A percentile compares a stretch with the other conserved stretches of the same genome.
Conservation (phyloP, 2,113 vertebrate species). For the Neoarius graeffei region DNA sequence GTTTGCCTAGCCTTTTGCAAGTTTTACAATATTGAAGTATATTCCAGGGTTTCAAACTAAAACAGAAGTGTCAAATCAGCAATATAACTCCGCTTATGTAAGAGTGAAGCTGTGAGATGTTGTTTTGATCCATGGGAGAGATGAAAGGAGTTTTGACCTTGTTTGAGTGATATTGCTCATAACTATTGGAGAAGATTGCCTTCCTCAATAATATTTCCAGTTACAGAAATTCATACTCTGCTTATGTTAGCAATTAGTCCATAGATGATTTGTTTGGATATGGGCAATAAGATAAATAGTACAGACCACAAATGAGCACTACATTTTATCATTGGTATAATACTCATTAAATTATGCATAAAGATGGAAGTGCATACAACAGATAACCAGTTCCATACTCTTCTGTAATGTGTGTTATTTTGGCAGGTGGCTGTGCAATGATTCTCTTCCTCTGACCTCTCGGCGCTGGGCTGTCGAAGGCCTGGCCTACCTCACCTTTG, state of each 20-base stretch:
- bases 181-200: neutral
- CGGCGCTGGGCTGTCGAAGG: slow-evolving; percentile 95
- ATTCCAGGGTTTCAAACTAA: neutral
- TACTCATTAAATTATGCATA: neutral
- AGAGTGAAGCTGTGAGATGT: neutral
- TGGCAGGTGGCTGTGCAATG: slow-evolving; percentile 92
- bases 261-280: neutral
- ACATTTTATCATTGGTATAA: neutral
- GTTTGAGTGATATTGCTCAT: neutral
- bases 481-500: slow-evolving; percentile 96
- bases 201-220: neutral
- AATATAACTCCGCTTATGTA: neutral
- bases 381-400: neutral
- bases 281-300: neutral
- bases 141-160: neutral
- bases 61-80: neutral
- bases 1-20: neutral
- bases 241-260: neutral
- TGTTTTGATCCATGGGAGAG: neutral
- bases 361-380: neutral
- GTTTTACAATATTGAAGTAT: neutral
- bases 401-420: slow-evolving; percentile 16
- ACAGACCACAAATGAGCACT: neutral
- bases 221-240: neutral
- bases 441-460: slow-evolving; percentile 77